Base-by-base conservation (phyloP, 92 coral and sea anemone genomes). In the Parazoanthus swiftii region DNA sequence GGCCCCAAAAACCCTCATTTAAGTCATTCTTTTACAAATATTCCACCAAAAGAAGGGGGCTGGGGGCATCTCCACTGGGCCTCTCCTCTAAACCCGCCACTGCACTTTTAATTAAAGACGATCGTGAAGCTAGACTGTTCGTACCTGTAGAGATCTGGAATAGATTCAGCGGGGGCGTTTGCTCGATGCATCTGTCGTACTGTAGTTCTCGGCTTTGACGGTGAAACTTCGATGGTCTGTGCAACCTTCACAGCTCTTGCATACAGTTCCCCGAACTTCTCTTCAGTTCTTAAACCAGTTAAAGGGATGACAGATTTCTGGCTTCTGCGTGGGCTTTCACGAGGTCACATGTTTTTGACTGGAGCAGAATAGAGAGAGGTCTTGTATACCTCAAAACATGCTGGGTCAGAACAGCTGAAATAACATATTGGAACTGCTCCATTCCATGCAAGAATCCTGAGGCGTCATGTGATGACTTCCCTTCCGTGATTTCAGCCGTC, bases 391-490 rank as follows among this genome's bases (percentile, higher is more conserved):
- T 0, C 33, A 29, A 29, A 29, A 29, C 33, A 29, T 29, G 33
- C 33, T 29, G 33, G 33, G 33, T 29, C 33, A 29, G 33, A 29
- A 29, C 33, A 29, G 33, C 33, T 29, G 33, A 81, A 67, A 89
- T 37, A 26, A 85, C 46, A 44, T 35, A 89, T 20, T 76, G 37
- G 77, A 89, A 89, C 44, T 85, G 83, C 59, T 85, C 82, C 85
- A 88, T 88, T 86, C 86, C 65, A 43, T 88, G 76, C 20, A 88
- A 70, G 65, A 79, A 88, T 29, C 33, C 33, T 29, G 33, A 29
- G 33, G 33, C 33, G 33, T 29, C 33, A 29, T 29, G 33, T 29
- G 33, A 29, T 29, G 33, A 29, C 33, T 29, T 29, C 33, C 33
- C 33, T 29, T 29, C 33, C 33, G 33, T 29, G 33, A 29, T 29